Evolutionary conservation across 2,888 invertebrate genomes (phyloP), one percentile per base, ranked within the genome.

Genomic region (Lordiphosa andalusiaca): DNA sequence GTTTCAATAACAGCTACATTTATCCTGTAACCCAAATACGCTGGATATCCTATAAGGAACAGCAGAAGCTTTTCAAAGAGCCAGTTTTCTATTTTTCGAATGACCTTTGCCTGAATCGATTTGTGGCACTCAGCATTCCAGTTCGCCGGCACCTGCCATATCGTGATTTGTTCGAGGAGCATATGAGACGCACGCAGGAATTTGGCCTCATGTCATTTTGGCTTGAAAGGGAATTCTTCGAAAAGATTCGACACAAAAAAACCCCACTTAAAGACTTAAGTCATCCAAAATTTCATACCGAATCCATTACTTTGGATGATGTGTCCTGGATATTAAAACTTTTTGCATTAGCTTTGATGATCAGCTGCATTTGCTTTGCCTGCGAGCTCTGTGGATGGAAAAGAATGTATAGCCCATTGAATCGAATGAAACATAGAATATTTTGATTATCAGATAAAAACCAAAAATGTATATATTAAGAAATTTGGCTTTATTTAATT

Each of bases 31-130:
- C 63, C 1, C 23, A 12, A 0, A 4, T 47, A 0, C 71, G 70
- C 4, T 83, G 81, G 81, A 10, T 4, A 0, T 30, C 62, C 23
- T 76, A 65, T 19, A 23, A 39, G 0, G 74, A 71, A 38, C 81
- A 78, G 33, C 83, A 84, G 23, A 30, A 53, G 12, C 6, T 54
- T 1, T 81, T 78, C n/a, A 2, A 48, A 0, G 16, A 54, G 1
- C 69, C 69, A 0, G n/a, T 56, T 2, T 83, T 71, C 41, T 84
- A 67, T 23, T 71, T 56, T 7, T 49, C 67, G n/a, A 7, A 59
- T 0, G 61, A 78, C 3, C 7, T 73, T 1, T 76, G 78, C 39
- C n/a, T 78, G 2, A 44, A 53, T 4, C 39, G 30, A 0, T 53
- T 62, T 4, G 1, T 67, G 6, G 19, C 48, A 0, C 39, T 71